Base-by-base conservation (phyloP, 1,140 invertebrate genomes). In the Halotydeus destructor region DNA sequence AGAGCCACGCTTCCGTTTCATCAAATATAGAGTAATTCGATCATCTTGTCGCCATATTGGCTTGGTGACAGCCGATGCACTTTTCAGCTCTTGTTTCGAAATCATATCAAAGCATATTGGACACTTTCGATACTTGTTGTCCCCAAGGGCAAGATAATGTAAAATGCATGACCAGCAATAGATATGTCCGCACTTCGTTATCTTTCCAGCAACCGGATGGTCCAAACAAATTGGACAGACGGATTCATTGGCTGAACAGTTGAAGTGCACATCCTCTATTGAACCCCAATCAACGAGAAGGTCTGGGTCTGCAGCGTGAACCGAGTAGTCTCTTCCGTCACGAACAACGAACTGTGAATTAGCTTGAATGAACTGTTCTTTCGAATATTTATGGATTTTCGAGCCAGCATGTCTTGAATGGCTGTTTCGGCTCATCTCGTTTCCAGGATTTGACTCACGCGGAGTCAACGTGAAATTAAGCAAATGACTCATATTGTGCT, bases 161-260 rank as follows among this genome's bases (percentile, higher is more conserved):
- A 96, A 66, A 51, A 93, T 73, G 56, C 89, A 97, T 1, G 83
- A 68, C 82, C 83, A 96, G 59, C 89, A 97, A 56, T 82, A 94
- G 43, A 88, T 75, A 59, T 96, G 89, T 19, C 88, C 88, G 64
- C 89, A 97, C 25, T 74, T 69, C 0, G 85, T 89, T 54, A 94
- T 83, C 63, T 89, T 83, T 3, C 75, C 84, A 49, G 81, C 78
- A 40, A 73, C 62, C 21, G 84, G 83, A 34, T 68, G 61, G 55
- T 75, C 74, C 32, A 94, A 64, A 64, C 88, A 94, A 54, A 94
- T 93, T 0, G 86, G 86, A 60, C 86, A 94, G 34, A n/a, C 5
- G 6, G 46, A 4, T 14, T 48, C 47, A 12, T 22, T 24, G 4
- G 8, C 31, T 5, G 22, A 6, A 26, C 16, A 24, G 25, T 47